Evolutionary conservation across 2,797 vertebrate species (phyloP).

Genomic region (Hoplostethus mediterraneus): DNA sequence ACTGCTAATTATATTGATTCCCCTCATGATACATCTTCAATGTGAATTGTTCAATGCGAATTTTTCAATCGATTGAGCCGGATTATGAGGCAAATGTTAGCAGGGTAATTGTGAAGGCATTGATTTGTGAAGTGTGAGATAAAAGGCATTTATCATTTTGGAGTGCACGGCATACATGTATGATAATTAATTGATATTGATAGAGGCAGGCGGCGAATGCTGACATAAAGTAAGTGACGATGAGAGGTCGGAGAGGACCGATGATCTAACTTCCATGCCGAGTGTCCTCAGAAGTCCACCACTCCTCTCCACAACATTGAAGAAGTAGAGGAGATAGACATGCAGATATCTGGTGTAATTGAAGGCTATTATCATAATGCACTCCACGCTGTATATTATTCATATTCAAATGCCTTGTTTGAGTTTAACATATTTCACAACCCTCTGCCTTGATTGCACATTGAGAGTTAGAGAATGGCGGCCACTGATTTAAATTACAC

Average conservation of each 20-base stretch:
- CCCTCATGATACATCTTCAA: constrained; percentile 66
- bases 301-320: constrained; percentile 60
- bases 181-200: constrained; percentile 80
- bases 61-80: constrained; percentile 63
- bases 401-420: constrained; percentile 82
- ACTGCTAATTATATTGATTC: constrained; percentile 70
- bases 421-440: constrained; percentile 73
- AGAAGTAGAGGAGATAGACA: constrained; percentile 67
- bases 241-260: constrained; percentile 40
- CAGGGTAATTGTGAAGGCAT: constrained; percentile 70
- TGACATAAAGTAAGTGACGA: constrained; percentile 26
- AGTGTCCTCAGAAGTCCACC: constrained; percentile 60
- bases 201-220: constrained; percentile 52
- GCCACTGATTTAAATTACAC: constrained; percentile 77
- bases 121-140: constrained; percentile 77
- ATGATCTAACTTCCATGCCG: constrained; percentile 29
- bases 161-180: constrained; percentile 37
- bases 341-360: constrained; percentile 81
- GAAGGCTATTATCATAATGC: constrained; percentile 83
- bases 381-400: constrained; percentile 81
- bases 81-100: constrained; percentile 72
- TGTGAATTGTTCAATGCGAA: constrained; percentile 63
- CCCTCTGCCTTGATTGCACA: constrained; percentile 81
- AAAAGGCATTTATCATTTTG: constrained; percentile 77
- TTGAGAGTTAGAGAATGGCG: constrained; percentile 72